Conservation (phyloP, 1,140 invertebrate species). For the Venturia canescens region DNA sequence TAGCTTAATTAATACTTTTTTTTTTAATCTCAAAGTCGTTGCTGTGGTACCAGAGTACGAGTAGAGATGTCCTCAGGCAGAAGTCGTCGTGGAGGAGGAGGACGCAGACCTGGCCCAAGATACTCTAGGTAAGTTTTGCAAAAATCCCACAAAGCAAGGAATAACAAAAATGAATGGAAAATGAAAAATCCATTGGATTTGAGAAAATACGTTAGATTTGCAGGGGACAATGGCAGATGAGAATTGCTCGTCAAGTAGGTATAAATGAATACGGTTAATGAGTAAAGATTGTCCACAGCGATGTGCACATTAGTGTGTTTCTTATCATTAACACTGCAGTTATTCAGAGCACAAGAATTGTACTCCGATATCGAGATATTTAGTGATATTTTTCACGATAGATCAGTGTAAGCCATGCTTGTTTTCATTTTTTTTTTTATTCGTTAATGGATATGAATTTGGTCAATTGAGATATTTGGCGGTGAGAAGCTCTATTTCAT, state of each 20-base stretch:
- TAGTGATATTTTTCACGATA: too few species aligned
- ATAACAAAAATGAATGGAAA: slow-evolving; percentile 1
- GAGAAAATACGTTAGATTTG: slow-evolving; percentile 19
- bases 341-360: slow-evolving; percentile 11
- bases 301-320: slow-evolving; percentile 9
- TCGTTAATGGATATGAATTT: too few species aligned
- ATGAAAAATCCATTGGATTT: slow-evolving; percentile 18
- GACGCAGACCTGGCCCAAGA: slow-evolving; percentile 76
- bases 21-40: slow-evolving; percentile 78
- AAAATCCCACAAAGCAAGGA: not conserved
- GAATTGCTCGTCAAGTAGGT: slow-evolving; percentile 33
- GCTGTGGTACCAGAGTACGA: slow-evolving; percentile 89
- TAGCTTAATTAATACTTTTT: not conserved
- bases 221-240: slow-evolving; percentile 14
- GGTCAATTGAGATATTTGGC: too few species aligned
- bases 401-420: too few species aligned
- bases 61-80: slow-evolving; percentile 93
- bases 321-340: not conserved
- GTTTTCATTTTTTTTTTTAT: too few species aligned
- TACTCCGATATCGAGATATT: not conserved
- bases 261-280: slow-evolving; percentile 49
- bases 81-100: slow-evolving; percentile 84
- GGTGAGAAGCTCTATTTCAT: too few species aligned
- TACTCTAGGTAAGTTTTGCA: slow-evolving; percentile 76
- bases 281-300: slow-evolving; percentile 47